phyloP scores from a whole-genome alignment of 2,797 vertebrate species.

The Pterois miles region DNA sequence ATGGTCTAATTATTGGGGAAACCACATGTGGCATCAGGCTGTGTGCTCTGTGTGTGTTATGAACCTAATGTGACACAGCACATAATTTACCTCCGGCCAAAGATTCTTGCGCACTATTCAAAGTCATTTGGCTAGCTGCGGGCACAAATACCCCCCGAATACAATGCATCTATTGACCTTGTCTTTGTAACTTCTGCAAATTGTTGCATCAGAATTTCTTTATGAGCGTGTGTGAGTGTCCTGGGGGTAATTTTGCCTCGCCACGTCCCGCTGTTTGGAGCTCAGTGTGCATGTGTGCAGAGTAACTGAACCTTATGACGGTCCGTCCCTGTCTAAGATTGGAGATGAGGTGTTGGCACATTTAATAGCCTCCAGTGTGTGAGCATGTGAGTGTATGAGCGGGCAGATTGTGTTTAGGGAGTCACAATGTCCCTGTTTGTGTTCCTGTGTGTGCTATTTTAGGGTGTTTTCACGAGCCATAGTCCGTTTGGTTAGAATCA shows the following conservation, averaged over 20 bases:
- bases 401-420: slow-evolving; percentile 9
- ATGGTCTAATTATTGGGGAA: slow-evolving; percentile 55
- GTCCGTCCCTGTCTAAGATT: slow-evolving; percentile 47
- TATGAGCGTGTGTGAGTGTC: slow-evolving; percentile 48
- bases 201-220: slow-evolving; percentile 62
- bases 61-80: slow-evolving; percentile 54
- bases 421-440: neutral
- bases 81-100: slow-evolving; percentile 49
- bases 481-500: no score
- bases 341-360: slow-evolving; percentile 61
- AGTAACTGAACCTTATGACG: slow-evolving; percentile 46
- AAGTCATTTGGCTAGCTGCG: slow-evolving; percentile 44
- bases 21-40: slow-evolving; percentile 30
- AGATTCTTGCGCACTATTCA: slow-evolving; percentile 40
- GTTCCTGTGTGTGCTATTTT: neutral
- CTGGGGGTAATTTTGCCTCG: slow-evolving; percentile 42
- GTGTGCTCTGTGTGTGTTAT: slow-evolving; percentile 38
- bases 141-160: slow-evolving; percentile 29
- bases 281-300: slow-evolving; percentile 42
- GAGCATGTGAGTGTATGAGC: slow-evolving; percentile 31
- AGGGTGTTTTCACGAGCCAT: no score
- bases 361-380: slow-evolving; percentile 54
- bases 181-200: slow-evolving; percentile 58
- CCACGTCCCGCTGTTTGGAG: slow-evolving; percentile 46
- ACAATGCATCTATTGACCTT: slow-evolving; percentile 61